Evolutionary conservation across 92 coral and sea anemone species (phyloP).

Genomic region (Umimayanthus kanabou): DNA sequence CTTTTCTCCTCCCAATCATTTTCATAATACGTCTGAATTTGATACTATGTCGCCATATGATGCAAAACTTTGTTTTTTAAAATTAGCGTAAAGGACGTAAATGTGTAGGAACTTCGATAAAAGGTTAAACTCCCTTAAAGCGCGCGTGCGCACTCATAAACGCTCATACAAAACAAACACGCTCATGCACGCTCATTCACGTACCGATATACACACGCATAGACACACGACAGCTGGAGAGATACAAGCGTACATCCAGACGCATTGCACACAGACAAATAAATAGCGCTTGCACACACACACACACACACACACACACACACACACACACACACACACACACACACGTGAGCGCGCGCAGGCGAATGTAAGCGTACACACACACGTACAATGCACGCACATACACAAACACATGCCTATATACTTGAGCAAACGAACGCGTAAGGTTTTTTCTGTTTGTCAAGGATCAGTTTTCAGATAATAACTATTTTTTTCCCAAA

Average conservation of each 20-base stretch:
- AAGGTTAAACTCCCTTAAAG: too few species aligned
- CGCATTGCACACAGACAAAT: not conserved
- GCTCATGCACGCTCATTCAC: not conserved
- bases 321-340: not conserved
- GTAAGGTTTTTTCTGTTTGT: not conserved
- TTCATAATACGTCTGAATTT: too few species aligned
- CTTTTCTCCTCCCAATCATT: too few species aligned
- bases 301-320: not conserved
- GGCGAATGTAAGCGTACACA: not conserved
- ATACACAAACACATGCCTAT: not conserved
- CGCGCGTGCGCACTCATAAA: too few species aligned
- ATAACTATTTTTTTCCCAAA: too few species aligned
- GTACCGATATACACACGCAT: not conserved
- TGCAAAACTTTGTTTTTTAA: too few species aligned
- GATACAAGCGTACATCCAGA: not conserved
- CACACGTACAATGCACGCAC: not conserved
- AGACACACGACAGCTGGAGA: too few species aligned
- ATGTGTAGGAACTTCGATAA: too few species aligned
- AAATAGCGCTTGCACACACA: not conserved
- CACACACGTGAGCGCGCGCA: not conserved
- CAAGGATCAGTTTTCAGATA: not conserved
- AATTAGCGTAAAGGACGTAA: too few species aligned
- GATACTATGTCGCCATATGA: too few species aligned
- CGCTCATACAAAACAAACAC: not conserved
- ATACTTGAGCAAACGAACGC: not conserved